These are phyloP conservation scores for Pristionchus fissidentatus DNA, from an alignment of 2,888 invertebrate species.

Conservation along the genomic window DNA sequence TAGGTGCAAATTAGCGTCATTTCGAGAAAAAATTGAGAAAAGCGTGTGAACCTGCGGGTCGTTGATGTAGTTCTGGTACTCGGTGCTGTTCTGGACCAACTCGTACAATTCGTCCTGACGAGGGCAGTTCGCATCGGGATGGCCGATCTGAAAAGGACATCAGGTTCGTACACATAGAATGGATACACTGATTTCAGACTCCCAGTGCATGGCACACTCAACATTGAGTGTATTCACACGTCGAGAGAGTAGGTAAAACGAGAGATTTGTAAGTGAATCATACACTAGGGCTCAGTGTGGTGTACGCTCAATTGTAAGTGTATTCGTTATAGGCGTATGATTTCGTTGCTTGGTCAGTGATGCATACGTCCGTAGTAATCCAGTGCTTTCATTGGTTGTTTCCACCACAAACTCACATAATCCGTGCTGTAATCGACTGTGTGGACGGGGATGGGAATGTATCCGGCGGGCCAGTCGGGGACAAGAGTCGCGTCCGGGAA, in stretches of 20 bases:
- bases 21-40: background rate
- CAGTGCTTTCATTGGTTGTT: background rate
- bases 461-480: constrained; percentile 61
- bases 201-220: too few species aligned
- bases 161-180: too few species aligned
- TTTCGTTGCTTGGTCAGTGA: background rate
- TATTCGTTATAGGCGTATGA: background rate
- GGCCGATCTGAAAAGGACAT: background rate
- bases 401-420: constrained; percentile 54
- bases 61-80: constrained; percentile 35
- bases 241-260: too few species aligned
- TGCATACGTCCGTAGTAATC: background rate
- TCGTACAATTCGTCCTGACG: constrained; percentile 22
- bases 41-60: background rate
- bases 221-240: too few species aligned
- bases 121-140: background rate
- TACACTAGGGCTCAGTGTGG: too few species aligned
- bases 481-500: background rate
- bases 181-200: too few species aligned
- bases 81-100: background rate
- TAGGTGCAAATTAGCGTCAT: background rate
- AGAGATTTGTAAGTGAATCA: too few species aligned
- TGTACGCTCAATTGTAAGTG: too few species aligned
- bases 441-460: constrained; percentile 70
- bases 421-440: constrained; percentile 64